Conservation (phyloP, 2,113 vertebrate species). For the Tragelaphus strepsiceros region DNA sequence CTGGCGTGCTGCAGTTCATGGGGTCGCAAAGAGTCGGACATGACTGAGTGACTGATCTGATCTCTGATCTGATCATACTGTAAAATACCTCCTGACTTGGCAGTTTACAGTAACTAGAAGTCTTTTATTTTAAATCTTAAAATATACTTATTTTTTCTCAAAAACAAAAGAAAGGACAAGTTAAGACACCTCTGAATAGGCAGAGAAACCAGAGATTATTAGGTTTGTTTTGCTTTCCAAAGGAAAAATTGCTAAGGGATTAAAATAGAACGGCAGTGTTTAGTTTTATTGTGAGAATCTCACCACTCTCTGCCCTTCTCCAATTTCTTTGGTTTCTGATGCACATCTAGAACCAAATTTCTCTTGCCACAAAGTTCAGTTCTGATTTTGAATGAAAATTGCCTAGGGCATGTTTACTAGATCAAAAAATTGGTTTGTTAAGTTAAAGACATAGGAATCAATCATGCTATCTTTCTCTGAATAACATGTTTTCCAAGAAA, state of each 20-base stretch:
- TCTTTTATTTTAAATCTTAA: conserved; percentile 22
- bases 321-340: neutral
- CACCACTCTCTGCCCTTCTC: neutral
- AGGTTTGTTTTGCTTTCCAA: neutral
- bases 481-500: neutral
- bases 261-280: neutral
- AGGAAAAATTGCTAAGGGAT: neutral
- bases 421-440: neutral
- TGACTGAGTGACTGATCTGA: too few relatives aligned
- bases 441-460: neutral
- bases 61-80: too few relatives aligned
- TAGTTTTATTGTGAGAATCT: neutral
- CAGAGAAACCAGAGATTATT: neutral
- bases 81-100: neutral
- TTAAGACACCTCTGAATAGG: neutral
- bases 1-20: too few relatives aligned
- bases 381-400: conserved; percentile 10
- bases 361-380: neutral
- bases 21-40: too few relatives aligned
- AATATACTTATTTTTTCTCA: neutral
- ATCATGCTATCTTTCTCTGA: neutral
- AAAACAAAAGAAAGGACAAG: neutral
- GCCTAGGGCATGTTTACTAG: neutral
- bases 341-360: neutral
- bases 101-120: neutral